Base-by-base conservation (phyloP, 2,888 invertebrate species). In the Sussaba pulchella region DNA sequence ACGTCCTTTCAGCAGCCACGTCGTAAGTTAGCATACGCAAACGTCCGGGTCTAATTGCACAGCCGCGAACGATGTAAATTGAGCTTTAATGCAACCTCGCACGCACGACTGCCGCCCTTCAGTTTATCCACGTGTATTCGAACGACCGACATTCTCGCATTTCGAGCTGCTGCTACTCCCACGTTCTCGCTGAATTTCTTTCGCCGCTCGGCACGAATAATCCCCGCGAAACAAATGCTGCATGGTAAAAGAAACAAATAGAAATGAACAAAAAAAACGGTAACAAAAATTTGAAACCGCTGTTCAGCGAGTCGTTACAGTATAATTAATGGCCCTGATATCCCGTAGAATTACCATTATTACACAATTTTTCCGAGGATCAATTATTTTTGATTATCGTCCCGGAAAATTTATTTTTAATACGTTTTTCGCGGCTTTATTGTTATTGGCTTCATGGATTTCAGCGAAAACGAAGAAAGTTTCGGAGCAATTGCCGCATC, bases 1-100 rank as follows among this genome's bases (percentile, higher is more conserved):
- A 2, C 14, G 41, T 61, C 41, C 39, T 57, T 31, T 17, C 47
- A 54, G 26, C 54, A n/a, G 3, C 26, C 54, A 36, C 17, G 41
- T 70, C 73, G 66, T 77, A 74, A 81, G 54, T 73, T 54, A 31
- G 77, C 73, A 59, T 66, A 66, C 70, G 66, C 52, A 41, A 74
- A 54, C 59, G 39, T 50, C 64, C 21, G 45, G 77, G 57, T 69
- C 57, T 73, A 81, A 81, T 81, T 81, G 69, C 66, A 70, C 70
- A 39, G 43, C n/a, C 73, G 4, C 6, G 31, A 59, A 69, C 69
- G 69, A 81, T 77, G 77, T 77, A 77, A 81, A 81, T 81, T 81
- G 81, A 70, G 81, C 81, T 77, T 77, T 70, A 81, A 81, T 70
- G 77, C 64, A 66, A 77, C 77, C 81, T 45, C 6, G n/a, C n/a